These are phyloP conservation scores for Ylistrum balloti DNA, from an alignment of 1,140 invertebrate genomes.

Conservation along the genomic window DNA sequence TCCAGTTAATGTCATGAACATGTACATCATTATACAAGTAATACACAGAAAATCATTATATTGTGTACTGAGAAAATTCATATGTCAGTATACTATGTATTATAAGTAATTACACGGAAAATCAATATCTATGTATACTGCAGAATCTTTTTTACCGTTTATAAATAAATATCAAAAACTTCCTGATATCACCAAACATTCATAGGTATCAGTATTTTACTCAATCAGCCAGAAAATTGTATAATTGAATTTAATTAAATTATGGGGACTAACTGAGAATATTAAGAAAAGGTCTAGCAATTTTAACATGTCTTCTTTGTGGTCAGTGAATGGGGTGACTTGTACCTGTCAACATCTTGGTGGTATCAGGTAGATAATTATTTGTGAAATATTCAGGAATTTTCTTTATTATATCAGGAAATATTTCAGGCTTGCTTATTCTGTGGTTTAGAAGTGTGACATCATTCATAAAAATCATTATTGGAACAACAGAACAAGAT, in stretches of 20 bases:
- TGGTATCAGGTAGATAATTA: not conserved
- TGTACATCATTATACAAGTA: not conserved
- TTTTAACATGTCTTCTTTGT: not conserved
- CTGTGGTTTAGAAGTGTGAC: not conserved
- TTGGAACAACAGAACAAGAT: not conserved
- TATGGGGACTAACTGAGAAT: too few relatives aligned
- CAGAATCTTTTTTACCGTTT: too few relatives aligned
- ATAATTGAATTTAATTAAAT: too few relatives aligned
- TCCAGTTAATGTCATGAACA: not conserved
- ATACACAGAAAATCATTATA: conserved; percentile 26
- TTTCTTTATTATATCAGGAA: not conserved
- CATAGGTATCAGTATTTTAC: not conserved
- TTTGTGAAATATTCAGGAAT: not conserved
- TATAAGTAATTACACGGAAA: not conserved
- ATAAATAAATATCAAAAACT: too few relatives aligned
- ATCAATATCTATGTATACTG: too few relatives aligned
- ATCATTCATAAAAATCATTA: not conserved
- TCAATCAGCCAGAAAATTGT: not conserved
- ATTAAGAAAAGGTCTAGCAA: too few relatives aligned
- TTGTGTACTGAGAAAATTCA: not conserved
- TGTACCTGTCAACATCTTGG: not conserved
- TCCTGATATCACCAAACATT: not conserved
- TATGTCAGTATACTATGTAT: not conserved
- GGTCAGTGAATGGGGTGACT: not conserved
- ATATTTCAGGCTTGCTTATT: not conserved